These are phyloP conservation scores for Emmelina monodactyla DNA, from an alignment of 2,888 invertebrate species.

Conservation along the genomic window DNA sequence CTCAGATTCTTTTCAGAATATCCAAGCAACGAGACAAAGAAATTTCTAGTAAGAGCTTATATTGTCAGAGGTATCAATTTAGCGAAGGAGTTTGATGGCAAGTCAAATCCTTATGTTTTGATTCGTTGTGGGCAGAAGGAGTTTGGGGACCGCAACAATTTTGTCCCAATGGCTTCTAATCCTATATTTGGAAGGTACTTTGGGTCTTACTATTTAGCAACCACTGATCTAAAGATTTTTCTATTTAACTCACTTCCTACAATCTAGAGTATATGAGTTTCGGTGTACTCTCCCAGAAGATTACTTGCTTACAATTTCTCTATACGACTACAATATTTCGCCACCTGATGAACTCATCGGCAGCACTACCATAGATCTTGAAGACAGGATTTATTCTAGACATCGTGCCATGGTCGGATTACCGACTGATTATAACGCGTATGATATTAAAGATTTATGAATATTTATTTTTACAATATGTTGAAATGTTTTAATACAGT, in stretches of 20 bases:
- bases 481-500: background rate
- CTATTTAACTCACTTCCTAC: no score
- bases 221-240: no score
- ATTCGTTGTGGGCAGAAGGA: conserved; percentile 72
- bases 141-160: conserved; percentile 70
- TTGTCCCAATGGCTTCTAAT: conserved; percentile 76
- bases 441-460: conserved; percentile 26
- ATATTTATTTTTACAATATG: no score
- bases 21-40: conserved; percentile 68
- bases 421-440: conserved; percentile 73
- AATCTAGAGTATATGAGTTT: conserved; percentile 76
- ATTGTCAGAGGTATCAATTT: conserved; percentile 76
- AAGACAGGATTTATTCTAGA: conserved; percentile 82
- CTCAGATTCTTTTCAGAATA: conserved; percentile 64
- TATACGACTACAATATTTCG: conserved; percentile 77
- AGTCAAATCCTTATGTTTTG: conserved; percentile 81
- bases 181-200: conserved; percentile 86
- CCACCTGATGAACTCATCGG: conserved; percentile 83
- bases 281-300: conserved; percentile 78
- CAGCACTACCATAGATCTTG: conserved; percentile 83
- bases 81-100: conserved; percentile 73
- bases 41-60: conserved; percentile 79
- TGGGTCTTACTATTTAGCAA: no score
- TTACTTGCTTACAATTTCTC: conserved; percentile 73
- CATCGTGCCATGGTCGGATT: conserved; percentile 84